phyloP scores from a whole-genome alignment of 2,113 vertebrate genomes.

The Corydoras sp. region DNA sequence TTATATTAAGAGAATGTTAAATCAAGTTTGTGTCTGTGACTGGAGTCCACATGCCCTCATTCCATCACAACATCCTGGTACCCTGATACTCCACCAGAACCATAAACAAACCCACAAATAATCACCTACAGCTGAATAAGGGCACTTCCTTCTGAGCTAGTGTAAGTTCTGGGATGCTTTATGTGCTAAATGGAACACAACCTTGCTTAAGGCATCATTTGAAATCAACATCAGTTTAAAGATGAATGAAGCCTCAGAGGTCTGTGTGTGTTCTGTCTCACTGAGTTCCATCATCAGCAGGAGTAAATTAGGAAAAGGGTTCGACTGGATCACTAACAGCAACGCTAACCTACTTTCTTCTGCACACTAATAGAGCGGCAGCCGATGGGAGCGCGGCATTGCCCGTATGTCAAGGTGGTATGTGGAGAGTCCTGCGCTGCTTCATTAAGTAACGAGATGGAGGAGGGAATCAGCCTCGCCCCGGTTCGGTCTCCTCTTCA shows the following conservation, averaged over 20 bases:
- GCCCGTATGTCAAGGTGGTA: neutral
- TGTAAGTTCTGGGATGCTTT: too few species aligned
- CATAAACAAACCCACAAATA: conserved; percentile 32
- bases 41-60: too few species aligned
- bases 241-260: neutral
- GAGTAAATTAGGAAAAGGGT: neutral
- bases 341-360: neutral
- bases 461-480: conserved; percentile 42
- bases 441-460: conserved; percentile 51
- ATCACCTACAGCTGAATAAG: conserved; percentile 2
- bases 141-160: too few species aligned
- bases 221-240: neutral
- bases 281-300: neutral
- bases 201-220: too few species aligned
- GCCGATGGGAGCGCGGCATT: neutral
- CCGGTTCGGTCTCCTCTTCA: conserved; percentile 8
- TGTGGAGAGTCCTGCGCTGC: conserved; percentile 39
- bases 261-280: neutral
- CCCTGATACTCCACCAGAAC: neutral
- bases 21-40: too few species aligned
- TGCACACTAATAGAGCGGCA: neutral
- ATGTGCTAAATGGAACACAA: too few species aligned
- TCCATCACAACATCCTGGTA: too few species aligned
- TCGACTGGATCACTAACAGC: neutral
- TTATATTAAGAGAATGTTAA: too few species aligned